Evolutionary conservation across 2,888 invertebrate genomes (phyloP).

Genomic region (Epistrophe grossulariae): DNA sequence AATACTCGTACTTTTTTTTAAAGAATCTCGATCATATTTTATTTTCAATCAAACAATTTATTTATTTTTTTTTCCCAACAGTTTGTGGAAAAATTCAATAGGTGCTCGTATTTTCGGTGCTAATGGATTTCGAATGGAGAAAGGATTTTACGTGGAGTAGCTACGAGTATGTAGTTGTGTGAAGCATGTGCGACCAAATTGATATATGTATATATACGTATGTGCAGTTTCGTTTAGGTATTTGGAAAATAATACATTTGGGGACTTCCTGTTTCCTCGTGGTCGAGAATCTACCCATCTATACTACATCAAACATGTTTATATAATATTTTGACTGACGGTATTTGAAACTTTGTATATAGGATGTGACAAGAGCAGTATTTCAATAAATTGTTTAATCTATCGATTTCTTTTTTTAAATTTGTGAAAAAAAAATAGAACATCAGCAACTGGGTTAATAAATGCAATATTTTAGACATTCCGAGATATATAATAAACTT

Average conservation of each 20-base stretch:
- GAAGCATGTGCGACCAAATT: neutral
- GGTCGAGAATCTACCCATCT: neutral
- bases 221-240: neutral
- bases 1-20: neutral
- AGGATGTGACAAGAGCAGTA: neutral
- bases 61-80: neutral
- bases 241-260: neutral
- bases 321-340: neutral
- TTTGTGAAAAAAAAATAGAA: no score
- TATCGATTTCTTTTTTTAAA: neutral
- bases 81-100: constrained; percentile 2
- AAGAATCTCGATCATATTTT: neutral
- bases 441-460: no score
- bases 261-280: constrained; percentile 26
- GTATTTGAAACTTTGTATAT: neutral
- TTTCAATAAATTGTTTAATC: neutral
- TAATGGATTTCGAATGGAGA: constrained; percentile 5
- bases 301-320: neutral
- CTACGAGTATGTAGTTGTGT: neutral
- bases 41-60: neutral
- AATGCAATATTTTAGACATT: no score
- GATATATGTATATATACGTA: no score
- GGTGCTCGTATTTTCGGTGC: neutral
- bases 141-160: neutral
- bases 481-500: no score